phyloP scores from a whole-genome alignment of 2,888 invertebrate species.

The Lycophotia porphyrea region DNA sequence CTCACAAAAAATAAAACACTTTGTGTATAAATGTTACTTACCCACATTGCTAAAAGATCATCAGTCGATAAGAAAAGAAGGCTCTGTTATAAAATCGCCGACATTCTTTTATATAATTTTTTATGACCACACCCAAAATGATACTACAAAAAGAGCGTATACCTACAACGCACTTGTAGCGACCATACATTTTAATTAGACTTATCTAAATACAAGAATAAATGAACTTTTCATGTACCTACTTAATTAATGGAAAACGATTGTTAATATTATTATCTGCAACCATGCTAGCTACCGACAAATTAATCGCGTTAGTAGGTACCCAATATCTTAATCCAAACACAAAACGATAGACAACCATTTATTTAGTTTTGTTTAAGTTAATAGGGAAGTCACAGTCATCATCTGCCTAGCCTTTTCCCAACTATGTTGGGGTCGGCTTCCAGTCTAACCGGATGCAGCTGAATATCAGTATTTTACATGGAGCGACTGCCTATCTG shows the following conservation, averaged over 20 bases:
- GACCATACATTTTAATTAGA: slow-evolving; percentile 61
- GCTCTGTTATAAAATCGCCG: slow-evolving; percentile 73
- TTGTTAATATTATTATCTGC: slow-evolving; percentile 57
- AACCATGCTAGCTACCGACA: slow-evolving; percentile 62
- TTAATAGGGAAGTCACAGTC: slow-evolving; percentile 1
- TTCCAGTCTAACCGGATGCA: too few relatives aligned
- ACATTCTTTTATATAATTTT: slow-evolving; percentile 70
- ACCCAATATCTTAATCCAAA: slow-evolving; percentile 30
- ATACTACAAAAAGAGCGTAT: slow-evolving; percentile 58
- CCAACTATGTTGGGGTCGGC: too few relatives aligned
- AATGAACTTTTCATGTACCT: slow-evolving; percentile 59
- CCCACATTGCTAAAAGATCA: slow-evolving; percentile 71
- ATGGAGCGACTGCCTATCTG: too few relatives aligned
- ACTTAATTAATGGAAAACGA: slow-evolving; percentile 57
- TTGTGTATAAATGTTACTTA: slow-evolving; percentile 68
- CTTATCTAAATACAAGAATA: slow-evolving; percentile 51
- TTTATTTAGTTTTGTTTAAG: not conserved
- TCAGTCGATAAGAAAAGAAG: slow-evolving; percentile 69
- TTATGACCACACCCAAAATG: slow-evolving; percentile 65
- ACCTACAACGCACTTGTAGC: slow-evolving; percentile 59
- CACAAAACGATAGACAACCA: slow-evolving; percentile 4
- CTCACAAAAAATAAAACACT: slow-evolving; percentile 62
- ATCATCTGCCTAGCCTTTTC: too few relatives aligned
- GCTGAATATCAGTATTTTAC: too few relatives aligned
- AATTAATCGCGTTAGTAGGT: slow-evolving; percentile 21